Evolutionary conservation across 1,140 invertebrate genomes (phyloP).

Genomic region (Microplitis demolitor): DNA sequence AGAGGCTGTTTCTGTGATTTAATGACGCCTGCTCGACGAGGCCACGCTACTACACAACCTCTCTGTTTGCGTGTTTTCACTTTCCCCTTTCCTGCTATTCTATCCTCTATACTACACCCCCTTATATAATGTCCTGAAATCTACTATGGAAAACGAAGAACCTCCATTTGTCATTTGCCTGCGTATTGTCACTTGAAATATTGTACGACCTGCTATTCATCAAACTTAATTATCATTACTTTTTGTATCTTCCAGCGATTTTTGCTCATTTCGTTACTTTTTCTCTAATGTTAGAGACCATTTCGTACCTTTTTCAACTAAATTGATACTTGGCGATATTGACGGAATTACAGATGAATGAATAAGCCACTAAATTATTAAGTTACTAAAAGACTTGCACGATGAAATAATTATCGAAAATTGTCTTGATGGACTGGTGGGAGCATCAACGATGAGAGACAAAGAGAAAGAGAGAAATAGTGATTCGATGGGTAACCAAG

Average conservation of each 20-base stretch:
- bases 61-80: constrained; percentile 28
- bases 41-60: constrained; percentile 7
- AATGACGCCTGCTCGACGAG: constrained; percentile 52
- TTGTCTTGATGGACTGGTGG: not conserved
- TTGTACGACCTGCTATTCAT: not conserved
- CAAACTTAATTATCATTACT: not conserved
- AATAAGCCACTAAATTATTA: too few relatives aligned
- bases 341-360: too few relatives aligned
- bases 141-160: constrained; percentile 16
- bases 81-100: constrained; percentile 12
- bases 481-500: constrained; percentile 27
- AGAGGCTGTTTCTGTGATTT: constrained; percentile 61
- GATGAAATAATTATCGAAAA: not conserved
- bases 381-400: not conserved
- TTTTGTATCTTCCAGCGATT: not conserved
- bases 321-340: not conserved
- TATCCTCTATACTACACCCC: not conserved
- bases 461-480: constrained; percentile 28
- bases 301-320: not conserved
- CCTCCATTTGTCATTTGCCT: constrained; percentile 16
- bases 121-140: not conserved
- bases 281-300: too few relatives aligned
- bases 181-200: not conserved
- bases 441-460: constrained; percentile 18
- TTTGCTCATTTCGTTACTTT: too few relatives aligned